phyloP scores from a whole-genome alignment of 2,113 vertebrate genomes.

The Taxidea taxus region DNA sequence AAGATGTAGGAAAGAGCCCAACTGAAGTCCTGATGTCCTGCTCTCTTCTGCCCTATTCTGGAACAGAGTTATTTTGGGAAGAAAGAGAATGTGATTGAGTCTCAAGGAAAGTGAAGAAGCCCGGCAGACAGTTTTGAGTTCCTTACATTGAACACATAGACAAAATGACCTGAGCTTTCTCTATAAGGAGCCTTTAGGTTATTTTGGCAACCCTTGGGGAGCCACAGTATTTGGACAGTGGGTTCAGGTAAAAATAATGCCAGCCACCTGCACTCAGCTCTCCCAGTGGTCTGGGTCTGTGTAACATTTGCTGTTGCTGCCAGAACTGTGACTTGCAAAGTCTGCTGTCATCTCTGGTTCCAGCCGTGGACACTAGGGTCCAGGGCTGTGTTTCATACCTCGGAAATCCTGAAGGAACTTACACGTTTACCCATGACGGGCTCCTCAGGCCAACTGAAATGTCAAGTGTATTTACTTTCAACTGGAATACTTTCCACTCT shows the following conservation, averaged over 20 bases:
- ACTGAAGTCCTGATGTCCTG: neutral
- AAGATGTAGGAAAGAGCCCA: neutral
- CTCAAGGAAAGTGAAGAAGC: neutral
- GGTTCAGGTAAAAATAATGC: constrained; percentile 22
- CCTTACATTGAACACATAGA: neutral
- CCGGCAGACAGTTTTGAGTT: neutral
- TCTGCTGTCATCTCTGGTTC: neutral
- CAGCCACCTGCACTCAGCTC: neutral
- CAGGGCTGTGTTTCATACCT: neutral
- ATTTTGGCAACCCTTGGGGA: constrained; percentile 7
- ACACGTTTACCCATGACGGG: neutral
- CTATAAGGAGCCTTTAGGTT: constrained; percentile 5
- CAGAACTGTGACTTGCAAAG: constrained; percentile 1
- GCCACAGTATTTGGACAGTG: constrained; percentile 35
- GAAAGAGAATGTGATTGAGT: neutral
- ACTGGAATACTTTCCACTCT: neutral
- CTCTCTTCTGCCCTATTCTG: neutral
- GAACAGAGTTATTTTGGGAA: constrained; percentile 10
- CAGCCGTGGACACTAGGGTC: neutral
- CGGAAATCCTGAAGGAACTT: neutral
- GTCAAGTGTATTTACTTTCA: neutral
- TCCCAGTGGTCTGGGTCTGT: neutral
- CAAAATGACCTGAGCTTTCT: neutral
- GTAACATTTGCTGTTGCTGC: constrained; percentile 19
- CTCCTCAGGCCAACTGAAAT: neutral